Base-by-base conservation (phyloP, 1,140 invertebrate genomes). In the Coelopa frigida region DNA sequence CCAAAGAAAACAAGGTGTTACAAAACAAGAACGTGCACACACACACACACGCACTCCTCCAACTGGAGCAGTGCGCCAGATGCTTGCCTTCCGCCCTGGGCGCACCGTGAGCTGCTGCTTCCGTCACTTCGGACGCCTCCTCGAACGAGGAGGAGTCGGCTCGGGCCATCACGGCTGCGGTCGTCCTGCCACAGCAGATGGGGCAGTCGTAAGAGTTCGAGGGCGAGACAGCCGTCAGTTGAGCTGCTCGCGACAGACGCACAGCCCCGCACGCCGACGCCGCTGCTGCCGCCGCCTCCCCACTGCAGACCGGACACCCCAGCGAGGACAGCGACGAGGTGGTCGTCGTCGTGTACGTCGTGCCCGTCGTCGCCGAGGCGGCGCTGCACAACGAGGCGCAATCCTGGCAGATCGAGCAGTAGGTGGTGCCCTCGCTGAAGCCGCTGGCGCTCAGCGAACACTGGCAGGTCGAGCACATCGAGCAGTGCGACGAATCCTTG, bases 21-120 rank as follows among this genome's bases (percentile, higher is more conserved):
- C 58, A 64, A 64, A 64, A 64, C 60, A 59, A 60, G 58, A 57
- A 59, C 61, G 61, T 64, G 61, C 61, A 64, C 53, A 54, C 55
- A 57, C 50, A 51, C 48, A 21, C 52, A 47, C 47, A 44, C 39
- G 27, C 32, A 42, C 26, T 42, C 40, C 7, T 29, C 7, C 20
- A 29, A 14, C 27, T 29, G 27, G 8, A 10, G 27, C 14, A 14
- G 27, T 8, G 42, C 24, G 22, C n/a, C 44, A 32, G 41, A 26
- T 59, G 62, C 62, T 66, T 66, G 62, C 62, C 62, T 66, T 66
- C 62, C 58, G 58, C 59, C 17, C 32, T 17, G 12, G 38, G 38
- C 11, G 17, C 35, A 15, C 12, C 20, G 38, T 20, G 44, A 26
- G 26, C 14, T 12, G 7, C 33, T 24, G 4, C n/a, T 24, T 14